These are phyloP conservation scores for Hydropsyche betteni DNA, from an alignment of 2,888 invertebrate genomes.

Conservation along the genomic window DNA sequence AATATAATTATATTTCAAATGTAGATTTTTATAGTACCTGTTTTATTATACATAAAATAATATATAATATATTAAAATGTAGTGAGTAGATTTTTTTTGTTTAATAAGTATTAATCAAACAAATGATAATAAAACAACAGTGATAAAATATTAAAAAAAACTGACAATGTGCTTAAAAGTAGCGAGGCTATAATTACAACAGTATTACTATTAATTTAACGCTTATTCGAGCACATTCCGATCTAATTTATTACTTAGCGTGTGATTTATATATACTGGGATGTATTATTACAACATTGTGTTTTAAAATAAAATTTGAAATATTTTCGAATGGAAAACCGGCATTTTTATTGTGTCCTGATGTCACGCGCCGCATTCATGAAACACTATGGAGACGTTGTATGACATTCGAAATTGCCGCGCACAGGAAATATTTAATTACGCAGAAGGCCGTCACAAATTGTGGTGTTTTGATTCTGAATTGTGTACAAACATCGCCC, in stretches of 20 bases:
- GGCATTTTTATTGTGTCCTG: background rate
- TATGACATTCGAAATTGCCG: no score
- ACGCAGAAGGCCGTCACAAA: no score
- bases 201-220: background rate
- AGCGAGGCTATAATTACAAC: no score
- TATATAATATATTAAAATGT: conserved; percentile 2
- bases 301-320: background rate
- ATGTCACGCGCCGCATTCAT: no score
- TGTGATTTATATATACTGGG: background rate
- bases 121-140: no score
- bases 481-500: no score
- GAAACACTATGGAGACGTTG: no score
- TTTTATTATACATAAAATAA: conserved; percentile 13
- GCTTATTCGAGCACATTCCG: conserved; percentile 13
- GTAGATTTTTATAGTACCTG: conserved; percentile 28
- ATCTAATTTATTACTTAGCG: background rate
- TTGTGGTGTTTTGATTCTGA: no score
- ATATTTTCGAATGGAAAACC: conserved; percentile 2
- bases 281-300: conserved; percentile 11
- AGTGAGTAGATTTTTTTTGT: background rate
- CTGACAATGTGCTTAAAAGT: no score
- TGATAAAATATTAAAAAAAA: no score
- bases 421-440: no score
- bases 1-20: conserved; percentile 9
- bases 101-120: background rate